These are phyloP conservation scores for Cataglyphis cursor DNA, from an alignment of 2,888 invertebrate species.

Conservation along the genomic window DNA sequence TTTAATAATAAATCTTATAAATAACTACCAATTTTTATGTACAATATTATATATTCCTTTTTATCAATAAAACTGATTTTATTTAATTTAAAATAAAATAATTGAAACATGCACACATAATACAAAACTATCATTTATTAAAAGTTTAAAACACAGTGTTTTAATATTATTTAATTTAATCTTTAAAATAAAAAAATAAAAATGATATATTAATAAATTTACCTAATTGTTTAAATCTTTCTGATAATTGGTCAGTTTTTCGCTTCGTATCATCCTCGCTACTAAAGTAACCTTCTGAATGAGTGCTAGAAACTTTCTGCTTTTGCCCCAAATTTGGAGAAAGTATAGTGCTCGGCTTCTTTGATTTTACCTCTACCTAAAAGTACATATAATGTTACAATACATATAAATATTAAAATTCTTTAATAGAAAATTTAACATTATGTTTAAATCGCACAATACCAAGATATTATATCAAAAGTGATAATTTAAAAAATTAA, in stretches of 20 bases:
- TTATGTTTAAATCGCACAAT: background rate
- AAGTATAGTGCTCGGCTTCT: constrained; percentile 69
- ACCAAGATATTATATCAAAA: background rate
- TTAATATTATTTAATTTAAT: background rate
- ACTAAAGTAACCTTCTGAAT: constrained; percentile 86
- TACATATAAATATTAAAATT: background rate
- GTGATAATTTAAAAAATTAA: background rate
- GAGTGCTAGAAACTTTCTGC: constrained; percentile 80
- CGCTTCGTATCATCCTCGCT: constrained; percentile 85
- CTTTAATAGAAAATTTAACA: background rate
- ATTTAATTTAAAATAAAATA: background rate
- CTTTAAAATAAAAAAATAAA: background rate
- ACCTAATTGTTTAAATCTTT: constrained; percentile 81
- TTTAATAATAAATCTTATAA: constrained; percentile 7
- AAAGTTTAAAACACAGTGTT: background rate
- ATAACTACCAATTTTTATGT: background rate
- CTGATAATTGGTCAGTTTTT: constrained; percentile 80
- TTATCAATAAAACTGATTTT: background rate
- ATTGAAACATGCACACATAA: background rate
- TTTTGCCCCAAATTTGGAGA: constrained; percentile 78
- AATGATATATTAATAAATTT: constrained; percentile 32
- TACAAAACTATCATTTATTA: background rate
- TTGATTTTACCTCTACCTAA: constrained; percentile 80
- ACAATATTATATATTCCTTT: background rate
- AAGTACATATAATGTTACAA: constrained; percentile 44